Conservation (phyloP, 2,888 invertebrate genomes). For the Agrochola lota region DNA sequence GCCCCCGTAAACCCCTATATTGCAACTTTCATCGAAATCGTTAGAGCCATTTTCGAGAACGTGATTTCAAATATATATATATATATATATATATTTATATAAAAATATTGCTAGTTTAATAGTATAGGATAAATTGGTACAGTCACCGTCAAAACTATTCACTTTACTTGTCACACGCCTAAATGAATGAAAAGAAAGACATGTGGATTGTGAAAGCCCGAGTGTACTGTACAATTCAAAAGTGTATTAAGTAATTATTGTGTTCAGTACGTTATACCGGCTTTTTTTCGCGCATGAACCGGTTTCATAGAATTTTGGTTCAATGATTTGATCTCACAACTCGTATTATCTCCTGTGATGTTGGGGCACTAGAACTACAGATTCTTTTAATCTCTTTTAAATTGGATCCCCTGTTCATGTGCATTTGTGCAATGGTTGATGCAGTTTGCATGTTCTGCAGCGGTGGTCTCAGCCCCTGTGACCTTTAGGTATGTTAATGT, state of each 20-base stretch:
- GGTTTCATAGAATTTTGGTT: constrained; percentile 19
- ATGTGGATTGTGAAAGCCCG: neutral
- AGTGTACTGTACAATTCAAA: constrained; percentile 6
- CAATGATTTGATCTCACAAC: constrained; percentile 8
- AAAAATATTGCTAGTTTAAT: too few relatives aligned
- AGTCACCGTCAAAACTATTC: neutral
- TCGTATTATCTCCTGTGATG: constrained; percentile 4
- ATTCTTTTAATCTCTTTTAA: neutral
- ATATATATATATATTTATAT: too few relatives aligned
- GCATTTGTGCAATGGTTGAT: neutral
- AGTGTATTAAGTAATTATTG: constrained; percentile 5
- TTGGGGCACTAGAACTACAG: neutral
- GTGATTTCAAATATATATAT: too few relatives aligned
- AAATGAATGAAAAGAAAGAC: constrained; percentile 1
- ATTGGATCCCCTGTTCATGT: neutral
- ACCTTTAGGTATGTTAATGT: neutral
- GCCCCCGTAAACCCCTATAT: too few relatives aligned
- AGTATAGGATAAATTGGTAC: neutral
- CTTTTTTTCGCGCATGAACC: constrained; percentile 5
- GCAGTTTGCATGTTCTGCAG: constrained; percentile 15
- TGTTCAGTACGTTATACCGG: constrained; percentile 7
- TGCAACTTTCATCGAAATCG: too few relatives aligned
- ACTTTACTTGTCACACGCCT: neutral
- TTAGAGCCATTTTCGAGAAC: too few relatives aligned
- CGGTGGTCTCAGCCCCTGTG: neutral